Percentiles rank a stretch among this genome's conserved stretches.
phyloP scores from a whole-genome alignment of 2,113 vertebrate genomes.

The Callaeas wilsoni region DNA sequence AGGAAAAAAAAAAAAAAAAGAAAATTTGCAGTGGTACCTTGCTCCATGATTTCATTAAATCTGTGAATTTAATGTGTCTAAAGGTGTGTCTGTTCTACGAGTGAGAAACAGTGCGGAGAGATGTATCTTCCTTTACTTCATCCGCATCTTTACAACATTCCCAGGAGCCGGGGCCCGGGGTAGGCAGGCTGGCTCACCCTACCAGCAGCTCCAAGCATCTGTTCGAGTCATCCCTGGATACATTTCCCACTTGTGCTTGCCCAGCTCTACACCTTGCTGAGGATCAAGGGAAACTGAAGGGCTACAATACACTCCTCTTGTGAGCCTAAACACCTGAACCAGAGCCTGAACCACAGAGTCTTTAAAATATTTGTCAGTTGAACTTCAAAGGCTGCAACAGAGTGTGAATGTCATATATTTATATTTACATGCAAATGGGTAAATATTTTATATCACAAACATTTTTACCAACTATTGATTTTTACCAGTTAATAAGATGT shows the following conservation, averaged over 20 bases:
- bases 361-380: background rate
- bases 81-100: background rate
- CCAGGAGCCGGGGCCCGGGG: fast-evolving
- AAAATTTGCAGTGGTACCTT: background rate
- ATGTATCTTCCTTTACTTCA: fast-evolving
- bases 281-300: background rate
- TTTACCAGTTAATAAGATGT: background rate
- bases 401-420: background rate
- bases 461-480: background rate
- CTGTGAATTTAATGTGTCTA: too few relatives aligned
- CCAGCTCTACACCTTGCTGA: background rate
- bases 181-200: background rate
- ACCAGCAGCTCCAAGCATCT: background rate
- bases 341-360: background rate
- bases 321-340: background rate
- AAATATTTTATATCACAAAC: background rate
- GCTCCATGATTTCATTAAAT: background rate
- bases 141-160: background rate
- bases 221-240: background rate
- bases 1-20: background rate
- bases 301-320: too few relatives aligned
- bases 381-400: background rate
- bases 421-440: background rate
- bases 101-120: background rate
- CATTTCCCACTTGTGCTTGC: fast-evolving